Evolutionary conservation across 2,888 invertebrate genomes (phyloP), one percentile per base, ranked within the genome.

Genomic region (Dasysyrphus tricinctus): DNA sequence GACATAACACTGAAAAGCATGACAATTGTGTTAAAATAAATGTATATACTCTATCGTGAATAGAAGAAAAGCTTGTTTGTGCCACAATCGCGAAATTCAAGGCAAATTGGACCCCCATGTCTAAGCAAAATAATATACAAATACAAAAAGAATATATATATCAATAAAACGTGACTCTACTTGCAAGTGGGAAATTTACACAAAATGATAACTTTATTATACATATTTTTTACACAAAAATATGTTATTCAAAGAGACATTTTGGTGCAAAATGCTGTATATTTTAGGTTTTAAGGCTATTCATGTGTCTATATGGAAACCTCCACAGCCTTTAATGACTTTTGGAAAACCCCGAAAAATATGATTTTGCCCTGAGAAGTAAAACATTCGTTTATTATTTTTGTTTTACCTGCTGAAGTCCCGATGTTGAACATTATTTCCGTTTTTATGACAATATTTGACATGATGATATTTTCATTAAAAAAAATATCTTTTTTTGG

Each of bases 141-240:
- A 24, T 24, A 24, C 1, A 24, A 24, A 65, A 65, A 32, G 47
- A 34, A 65, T 12, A 24, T 19, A 65, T 65, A 65, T 32, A 49
- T 65, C 34, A 65, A 65, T 34, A 65, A 34, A 49, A 65, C 65
- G 65, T 65, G 65, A 65, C 49, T 47, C 12, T 34, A 49, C 65
- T 65, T 19, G 19, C 34, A 65, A 65, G 34, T 16, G 7, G 47
- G 47, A 63, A 5, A 63, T 63, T 63, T 63, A n/a, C 29, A 16
- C 65, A 47, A 65, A 65, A 65, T 49, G 47, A 34, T 49, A 65
- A 49, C 32, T 65, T 47, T 65, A 65, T 65, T 65, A 9, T 47
- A 32, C 7, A 6, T 32, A 32, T 7, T 32, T 32, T n/a, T 19
- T 42, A 42, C 39, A 8, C 12, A 44, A 44, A n/a, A 65, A 44